Evolutionary conservation across 2,797 vertebrate species (phyloP).

Genomic region (Staurois parvus): DNA sequence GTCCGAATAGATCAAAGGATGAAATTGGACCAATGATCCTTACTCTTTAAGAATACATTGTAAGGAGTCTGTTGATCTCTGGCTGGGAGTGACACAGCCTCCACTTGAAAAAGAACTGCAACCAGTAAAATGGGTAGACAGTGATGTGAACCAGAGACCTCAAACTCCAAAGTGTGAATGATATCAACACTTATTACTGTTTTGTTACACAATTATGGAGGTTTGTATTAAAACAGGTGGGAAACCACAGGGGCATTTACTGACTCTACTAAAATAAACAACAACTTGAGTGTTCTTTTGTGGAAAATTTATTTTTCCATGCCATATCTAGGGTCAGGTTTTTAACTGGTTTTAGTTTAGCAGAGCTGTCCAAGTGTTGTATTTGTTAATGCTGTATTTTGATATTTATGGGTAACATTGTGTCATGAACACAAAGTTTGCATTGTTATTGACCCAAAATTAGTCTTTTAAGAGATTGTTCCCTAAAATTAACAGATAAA

Average conservation of each 20-base stretch:
- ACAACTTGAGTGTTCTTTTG: conserved; percentile 3
- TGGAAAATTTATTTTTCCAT: conserved; percentile 37
- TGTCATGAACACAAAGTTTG: too few relatives aligned
- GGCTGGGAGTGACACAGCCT: neutral
- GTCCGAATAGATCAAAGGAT: too few relatives aligned
- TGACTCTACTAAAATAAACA: conserved; percentile 63
- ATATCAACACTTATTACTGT: conserved; percentile 50
- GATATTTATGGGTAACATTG: neutral
- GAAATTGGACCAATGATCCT: too few relatives aligned
- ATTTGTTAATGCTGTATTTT: too few relatives aligned
- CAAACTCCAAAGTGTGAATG: conserved; percentile 39
- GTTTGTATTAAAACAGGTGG: conserved; percentile 66
- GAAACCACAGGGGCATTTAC: conserved; percentile 64
- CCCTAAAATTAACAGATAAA: too few relatives aligned
- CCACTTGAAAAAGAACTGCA: neutral
- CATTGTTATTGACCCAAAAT: too few relatives aligned
- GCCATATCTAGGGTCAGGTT: neutral
- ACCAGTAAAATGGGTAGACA: conserved; percentile 46
- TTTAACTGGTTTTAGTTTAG: neutral
- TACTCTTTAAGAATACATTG: too few relatives aligned
- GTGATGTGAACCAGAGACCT: conserved; percentile 33
- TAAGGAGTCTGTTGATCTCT: too few relatives aligned
- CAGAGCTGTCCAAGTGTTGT: neutral
- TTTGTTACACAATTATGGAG: conserved; percentile 55
- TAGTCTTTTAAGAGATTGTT: too few relatives aligned